Evolutionary conservation across 2,797 vertebrate species (phyloP), one percentile per base, ranked within the genome.

Genomic region (Octomys mimax): DNA sequence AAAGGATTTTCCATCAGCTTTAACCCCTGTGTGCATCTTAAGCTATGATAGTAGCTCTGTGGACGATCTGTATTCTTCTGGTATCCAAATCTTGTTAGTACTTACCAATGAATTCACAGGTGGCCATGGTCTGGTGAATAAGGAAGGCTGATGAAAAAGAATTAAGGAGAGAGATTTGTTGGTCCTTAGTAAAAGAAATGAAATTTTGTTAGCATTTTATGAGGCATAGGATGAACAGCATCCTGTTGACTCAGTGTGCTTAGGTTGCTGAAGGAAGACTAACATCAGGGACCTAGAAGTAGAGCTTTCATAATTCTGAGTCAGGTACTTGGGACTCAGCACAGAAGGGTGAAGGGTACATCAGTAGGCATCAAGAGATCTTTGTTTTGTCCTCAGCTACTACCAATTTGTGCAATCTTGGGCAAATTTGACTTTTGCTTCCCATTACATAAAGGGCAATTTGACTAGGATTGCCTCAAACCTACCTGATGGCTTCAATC

Each of bases 401-500:
- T 82, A 92, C 9, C 84, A 93, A 94, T 6, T 95, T 96, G 9
- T 83, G 82, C 85, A 92, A 95, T 92, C 82, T 90, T 70, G 82
- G 79, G 64, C 54, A 93, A 95, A 16, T 92, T 39, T 94, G 80
- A 78, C 64, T 93, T 97, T 97, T 83, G 81, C 26, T 93, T 92
- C 49, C 13, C 7, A 85, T 26, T 80, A 94, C 92, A 83, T 93
- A 95, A 93, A 85, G 31, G 22, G 78, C 13, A 59, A 89, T 79
- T 84, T 59, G 42, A 46, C 39, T 54, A 90, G 18, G 36, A 84
- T 89, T 66, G 31, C 10, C 77, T 96, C 59, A 46, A 31, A 22
- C 84, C 78, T 87, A 95, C 59, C 5, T 84, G 16, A 39, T 95
- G 33, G 46, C 39, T 82, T 39, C 64, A 92, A 36, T n/a, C 52